Percentiles rank a stretch among this genome's conserved stretches.
Conservation (phyloP, 2,113 vertebrate species). For the Nycticorax nycticorax region DNA sequence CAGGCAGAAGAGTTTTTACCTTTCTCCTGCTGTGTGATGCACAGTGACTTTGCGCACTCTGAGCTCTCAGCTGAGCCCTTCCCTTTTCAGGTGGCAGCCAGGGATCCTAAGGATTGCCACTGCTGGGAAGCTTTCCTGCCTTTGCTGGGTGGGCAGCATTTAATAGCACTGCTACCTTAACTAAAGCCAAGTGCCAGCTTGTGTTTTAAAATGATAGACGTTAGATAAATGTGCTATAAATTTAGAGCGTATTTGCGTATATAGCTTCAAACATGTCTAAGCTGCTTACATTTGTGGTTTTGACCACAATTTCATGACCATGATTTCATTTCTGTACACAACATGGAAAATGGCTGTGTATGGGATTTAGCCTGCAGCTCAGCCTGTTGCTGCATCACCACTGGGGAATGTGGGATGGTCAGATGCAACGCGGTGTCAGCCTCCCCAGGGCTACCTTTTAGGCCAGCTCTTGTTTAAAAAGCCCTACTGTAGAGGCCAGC, state of each 20-base stretch:
- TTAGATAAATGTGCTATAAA: neutral
- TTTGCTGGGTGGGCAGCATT: neutral
- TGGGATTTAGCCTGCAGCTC: neutral
- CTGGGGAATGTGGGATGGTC: neutral
- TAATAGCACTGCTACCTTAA: neutral
- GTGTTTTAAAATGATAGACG: neutral
- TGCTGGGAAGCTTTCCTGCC: neutral
- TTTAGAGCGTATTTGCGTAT: neutral
- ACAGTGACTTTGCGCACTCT: neutral
- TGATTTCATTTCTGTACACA: neutral
- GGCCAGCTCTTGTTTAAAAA: neutral
- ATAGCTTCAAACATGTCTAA: neutral
- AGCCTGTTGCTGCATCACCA: neutral
- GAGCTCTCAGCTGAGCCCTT: neutral
- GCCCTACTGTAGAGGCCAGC: neutral
- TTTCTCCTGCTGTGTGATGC: neutral
- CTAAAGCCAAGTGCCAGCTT: neutral
- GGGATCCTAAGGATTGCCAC: no score
- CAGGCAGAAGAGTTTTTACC: neutral
- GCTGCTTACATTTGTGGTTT: neutral
- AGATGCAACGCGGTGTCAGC: rapidly evolving
- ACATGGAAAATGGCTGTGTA: neutral
- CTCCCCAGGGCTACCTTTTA: neutral
- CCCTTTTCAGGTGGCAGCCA: neutral
- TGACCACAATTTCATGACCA: neutral